Evolutionary conservation across 2,888 invertebrate genomes (phyloP), one percentile per base, ranked within the genome.

Genomic region (Bursaphelenchus okinawaensis): DNA sequence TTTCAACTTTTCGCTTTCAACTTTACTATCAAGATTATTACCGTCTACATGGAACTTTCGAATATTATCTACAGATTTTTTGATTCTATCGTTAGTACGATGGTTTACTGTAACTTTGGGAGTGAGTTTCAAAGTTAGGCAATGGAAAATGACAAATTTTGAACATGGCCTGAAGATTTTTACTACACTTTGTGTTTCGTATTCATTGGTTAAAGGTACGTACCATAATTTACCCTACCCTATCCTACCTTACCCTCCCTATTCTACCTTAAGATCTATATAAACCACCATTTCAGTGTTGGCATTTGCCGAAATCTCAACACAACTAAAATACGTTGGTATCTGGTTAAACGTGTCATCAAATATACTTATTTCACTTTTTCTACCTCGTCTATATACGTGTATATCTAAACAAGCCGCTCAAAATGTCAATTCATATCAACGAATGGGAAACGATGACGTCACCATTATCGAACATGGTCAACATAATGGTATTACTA

Each of bases 291-390:
- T 40, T 40, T 40, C 40, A 40, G 40, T 40, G 3, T n/a, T 40
- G 3, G 40, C 40, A 12, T 70, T 80, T 56, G 70, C 78, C 22
- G 80, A 80, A 63, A 19, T 62, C 40, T 9, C 51, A 7, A 68
- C 65, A 0, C 70, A 72, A 28, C 62, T 80, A 3, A 31, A 55
- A 8, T 80, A 60, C 58, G 63, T 69, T 3, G 80, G 80, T 20
- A 50, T 75, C 7, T 77, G 74, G 73, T 22, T 69, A 27, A 56
- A 20, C 54, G 22, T 63, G 29, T 19, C 61, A 12, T 66, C 59
- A 65, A 40, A 40, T 40, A 40, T 40, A 16, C 40, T 40, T n/a
- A 40, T 40, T n/a, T 40, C 40, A 3, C 40, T 40, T 16, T 4
- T 40, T 40, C 40, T 40, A 16, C 2, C 40, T n/a, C 40, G 40